phyloP scores from a whole-genome alignment of 2,888 invertebrate species.

The Rhamnusium bicolor region DNA sequence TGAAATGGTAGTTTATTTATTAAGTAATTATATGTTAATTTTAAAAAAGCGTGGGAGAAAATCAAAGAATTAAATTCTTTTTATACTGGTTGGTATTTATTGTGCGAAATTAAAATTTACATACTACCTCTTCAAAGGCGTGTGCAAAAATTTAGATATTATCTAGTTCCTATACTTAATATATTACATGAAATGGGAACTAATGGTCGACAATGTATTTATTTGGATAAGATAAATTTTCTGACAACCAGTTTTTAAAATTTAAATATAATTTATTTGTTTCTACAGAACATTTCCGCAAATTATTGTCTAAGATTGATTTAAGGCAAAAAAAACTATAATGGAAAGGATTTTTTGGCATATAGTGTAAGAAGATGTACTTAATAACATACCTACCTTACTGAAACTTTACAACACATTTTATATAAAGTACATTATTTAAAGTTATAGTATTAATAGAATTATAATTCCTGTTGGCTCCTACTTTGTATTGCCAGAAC shows the following conservation, averaged over 20 bases:
- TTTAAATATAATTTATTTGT: too few relatives aligned
- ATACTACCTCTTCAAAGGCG: background rate
- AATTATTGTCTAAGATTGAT: too few relatives aligned
- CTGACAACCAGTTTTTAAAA: too few relatives aligned
- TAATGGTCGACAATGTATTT: too few relatives aligned
- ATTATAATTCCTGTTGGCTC: background rate
- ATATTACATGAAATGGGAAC: too few relatives aligned
- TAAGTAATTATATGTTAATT: constrained; percentile 15
- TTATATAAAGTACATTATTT: background rate
- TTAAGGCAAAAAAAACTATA: too few relatives aligned
- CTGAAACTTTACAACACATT: too few relatives aligned
- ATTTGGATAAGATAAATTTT: too few relatives aligned
- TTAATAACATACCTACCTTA: too few relatives aligned
- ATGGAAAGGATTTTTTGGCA: too few relatives aligned
- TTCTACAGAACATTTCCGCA: too few relatives aligned
- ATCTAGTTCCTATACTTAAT: background rate
- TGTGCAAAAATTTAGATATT: background rate
- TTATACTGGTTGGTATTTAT: constrained; percentile 4
- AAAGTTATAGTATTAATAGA: background rate
- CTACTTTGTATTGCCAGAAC: background rate
- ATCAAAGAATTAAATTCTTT: background rate
- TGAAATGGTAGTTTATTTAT: background rate
- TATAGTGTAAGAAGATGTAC: too few relatives aligned
- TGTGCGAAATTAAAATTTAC: constrained; percentile 2
- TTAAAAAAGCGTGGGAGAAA: constrained; percentile 14